phyloP scores from a whole-genome alignment of 1,140 invertebrate genomes.

The Macrobrachium rosenbergii region DNA sequence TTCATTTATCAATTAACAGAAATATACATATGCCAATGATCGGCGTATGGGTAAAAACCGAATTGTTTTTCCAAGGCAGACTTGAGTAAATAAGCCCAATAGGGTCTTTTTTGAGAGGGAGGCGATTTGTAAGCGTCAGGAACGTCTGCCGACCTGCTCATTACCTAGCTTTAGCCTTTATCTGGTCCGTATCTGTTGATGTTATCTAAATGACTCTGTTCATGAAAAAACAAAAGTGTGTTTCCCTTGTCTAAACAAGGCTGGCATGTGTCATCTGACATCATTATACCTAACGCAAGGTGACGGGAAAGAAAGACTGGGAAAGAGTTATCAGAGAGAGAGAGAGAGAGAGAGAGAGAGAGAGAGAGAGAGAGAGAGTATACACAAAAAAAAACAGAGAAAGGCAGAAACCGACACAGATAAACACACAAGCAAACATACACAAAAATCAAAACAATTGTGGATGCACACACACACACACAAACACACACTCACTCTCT shows the following conservation, averaged over 20 bases:
- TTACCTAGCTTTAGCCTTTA: constrained; percentile 45
- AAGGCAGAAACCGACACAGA: background rate
- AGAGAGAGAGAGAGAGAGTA: constrained; percentile 6
- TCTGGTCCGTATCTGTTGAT: constrained; percentile 39
- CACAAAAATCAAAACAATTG: background rate
- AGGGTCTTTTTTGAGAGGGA: too few relatives aligned
- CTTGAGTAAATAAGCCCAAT: too few relatives aligned
- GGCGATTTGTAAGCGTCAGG: constrained; percentile 33
- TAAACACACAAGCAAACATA: constrained; percentile 4
- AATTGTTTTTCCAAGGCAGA: too few relatives aligned
- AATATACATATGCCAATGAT: background rate
- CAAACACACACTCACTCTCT: background rate
- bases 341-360: background rate
- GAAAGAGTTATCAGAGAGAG: constrained; percentile 1
- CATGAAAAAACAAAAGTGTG: constrained; percentile 19
- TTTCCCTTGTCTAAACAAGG: constrained; percentile 56
- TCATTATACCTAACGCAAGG: constrained; percentile 8
- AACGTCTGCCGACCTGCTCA: constrained; percentile 40
- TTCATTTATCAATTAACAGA: background rate
- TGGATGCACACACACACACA: constrained; percentile 12
- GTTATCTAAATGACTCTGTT: constrained; percentile 50
- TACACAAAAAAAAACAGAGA: background rate
- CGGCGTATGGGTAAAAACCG: too few relatives aligned
- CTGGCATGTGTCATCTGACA: constrained; percentile 56
- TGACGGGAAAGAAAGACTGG: constrained; percentile 1